Conservation (phyloP, 1,140 invertebrate species). For the Papilio helenus region DNA sequence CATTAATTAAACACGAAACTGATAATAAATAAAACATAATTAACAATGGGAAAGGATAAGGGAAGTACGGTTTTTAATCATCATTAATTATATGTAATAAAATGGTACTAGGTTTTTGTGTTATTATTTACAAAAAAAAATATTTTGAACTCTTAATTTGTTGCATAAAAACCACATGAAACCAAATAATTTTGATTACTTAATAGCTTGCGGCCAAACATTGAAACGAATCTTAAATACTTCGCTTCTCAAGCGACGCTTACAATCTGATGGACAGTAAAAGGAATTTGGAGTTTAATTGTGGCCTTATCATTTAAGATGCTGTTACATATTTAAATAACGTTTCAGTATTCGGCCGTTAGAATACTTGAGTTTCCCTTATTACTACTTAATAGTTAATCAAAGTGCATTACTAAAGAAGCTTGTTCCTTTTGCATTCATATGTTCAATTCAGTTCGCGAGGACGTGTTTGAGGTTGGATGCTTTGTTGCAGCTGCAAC, state of each 20-base stretch:
- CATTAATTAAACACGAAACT: conserved; percentile 20
- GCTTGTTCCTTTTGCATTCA: conserved; percentile 29
- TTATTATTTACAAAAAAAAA: too few relatives aligned
- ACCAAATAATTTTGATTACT: too few relatives aligned
- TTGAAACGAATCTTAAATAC: too few relatives aligned
- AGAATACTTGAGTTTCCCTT: not conserved
- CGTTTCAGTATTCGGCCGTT: not conserved
- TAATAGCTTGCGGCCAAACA: too few relatives aligned
- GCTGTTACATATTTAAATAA: too few relatives aligned
- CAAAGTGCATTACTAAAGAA: conserved; percentile 32
- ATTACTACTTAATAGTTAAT: conserved; percentile 4
- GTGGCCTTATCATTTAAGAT: too few relatives aligned
- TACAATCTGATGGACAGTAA: too few relatives aligned
- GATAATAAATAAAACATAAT: conserved; percentile 11
- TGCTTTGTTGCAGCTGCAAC: conserved; percentile 23
- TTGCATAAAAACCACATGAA: too few relatives aligned
- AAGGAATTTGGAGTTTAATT: too few relatives aligned
- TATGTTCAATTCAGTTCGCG: conserved; percentile 20
- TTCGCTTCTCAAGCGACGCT: too few relatives aligned
- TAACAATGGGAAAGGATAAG: conserved; percentile 3
- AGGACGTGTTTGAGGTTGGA: conserved; percentile 22
- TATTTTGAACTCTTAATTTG: too few relatives aligned
- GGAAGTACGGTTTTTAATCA: not conserved
- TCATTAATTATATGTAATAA: not conserved
- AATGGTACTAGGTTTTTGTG: too few relatives aligned